phyloP scores from a whole-genome alignment of 2,888 invertebrate genomes.

The Raillietiella orientalis region DNA sequence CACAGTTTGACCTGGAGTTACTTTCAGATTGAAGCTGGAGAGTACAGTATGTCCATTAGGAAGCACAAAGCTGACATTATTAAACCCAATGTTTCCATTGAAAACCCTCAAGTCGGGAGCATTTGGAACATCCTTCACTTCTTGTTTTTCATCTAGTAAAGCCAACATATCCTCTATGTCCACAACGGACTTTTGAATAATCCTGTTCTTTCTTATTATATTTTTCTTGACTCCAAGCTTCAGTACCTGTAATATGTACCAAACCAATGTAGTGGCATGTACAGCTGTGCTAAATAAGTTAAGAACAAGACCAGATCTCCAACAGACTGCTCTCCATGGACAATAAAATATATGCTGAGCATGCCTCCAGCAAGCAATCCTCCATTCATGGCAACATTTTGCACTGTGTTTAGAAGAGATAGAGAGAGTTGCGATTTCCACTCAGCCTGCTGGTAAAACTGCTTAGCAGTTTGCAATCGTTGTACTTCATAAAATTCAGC shows the following conservation, averaged over 20 bases:
- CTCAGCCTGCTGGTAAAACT: conserved; percentile 58
- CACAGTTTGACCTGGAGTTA: conserved; percentile 50
- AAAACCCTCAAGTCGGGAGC: conserved; percentile 33
- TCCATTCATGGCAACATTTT: conserved; percentile 57
- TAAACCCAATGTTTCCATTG: conserved; percentile 39
- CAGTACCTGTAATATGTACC: conserved; percentile 92
- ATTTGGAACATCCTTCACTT: conserved; percentile 49
- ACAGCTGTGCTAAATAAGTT: conserved; percentile 72
- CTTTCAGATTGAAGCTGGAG: conserved; percentile 38
- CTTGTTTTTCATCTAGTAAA: conserved; percentile 48
- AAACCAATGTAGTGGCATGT: conserved; percentile 87
- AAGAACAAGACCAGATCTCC: conserved; percentile 91
- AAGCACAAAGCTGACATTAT: conserved; percentile 66
- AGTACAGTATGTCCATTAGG: conserved; percentile 38
- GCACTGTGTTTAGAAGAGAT: conserved; percentile 59
- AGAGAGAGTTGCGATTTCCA: conserved; percentile 56
- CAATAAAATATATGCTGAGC: conserved; percentile 59
- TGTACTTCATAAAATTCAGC: conserved; percentile 72
- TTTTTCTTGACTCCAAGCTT: too few species aligned
- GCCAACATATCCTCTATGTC: conserved; percentile 99
- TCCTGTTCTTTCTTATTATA: conserved; percentile 30
- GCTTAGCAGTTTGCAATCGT: conserved; percentile 48
- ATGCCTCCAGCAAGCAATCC: conserved; percentile 61
- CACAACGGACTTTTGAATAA: conserved; percentile 85
- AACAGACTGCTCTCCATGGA: conserved; percentile 28